Percentiles rank a stretch among this genome's conserved stretches.
Conservation (phyloP, 2,797 vertebrate species). For the Vespertilio murinus region DNA sequence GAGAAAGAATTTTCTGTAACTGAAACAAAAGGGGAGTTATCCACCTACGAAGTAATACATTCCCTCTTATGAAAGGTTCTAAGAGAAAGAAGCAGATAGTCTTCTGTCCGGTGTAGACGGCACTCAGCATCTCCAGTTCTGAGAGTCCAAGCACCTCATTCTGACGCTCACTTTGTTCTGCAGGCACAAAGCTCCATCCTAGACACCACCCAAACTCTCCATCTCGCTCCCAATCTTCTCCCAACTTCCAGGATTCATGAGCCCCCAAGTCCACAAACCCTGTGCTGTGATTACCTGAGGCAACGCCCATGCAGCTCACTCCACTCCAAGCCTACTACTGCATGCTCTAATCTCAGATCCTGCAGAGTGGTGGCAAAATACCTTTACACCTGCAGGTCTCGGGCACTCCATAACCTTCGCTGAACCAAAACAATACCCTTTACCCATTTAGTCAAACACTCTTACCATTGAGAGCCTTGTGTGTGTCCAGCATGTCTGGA, state of each 20-base stretch:
- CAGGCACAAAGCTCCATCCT: background rate
- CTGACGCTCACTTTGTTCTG: background rate
- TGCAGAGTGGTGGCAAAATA: background rate
- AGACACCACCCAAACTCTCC: background rate
- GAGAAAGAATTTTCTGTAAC: background rate
- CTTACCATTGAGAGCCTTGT: background rate
- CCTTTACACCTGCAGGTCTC: background rate
- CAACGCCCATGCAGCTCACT: background rate
- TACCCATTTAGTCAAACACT: background rate
- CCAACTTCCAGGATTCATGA: background rate
- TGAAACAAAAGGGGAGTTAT: background rate
- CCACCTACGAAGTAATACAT: background rate
- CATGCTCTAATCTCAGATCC: background rate
- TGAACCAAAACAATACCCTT: background rate
- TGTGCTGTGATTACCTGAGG: rapidly evolving
- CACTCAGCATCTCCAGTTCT: background rate
- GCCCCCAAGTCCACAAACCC: background rate
- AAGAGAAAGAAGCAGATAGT: background rate
- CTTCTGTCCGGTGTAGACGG: background rate
- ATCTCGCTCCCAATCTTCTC: background rate
- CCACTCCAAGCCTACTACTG: background rate
- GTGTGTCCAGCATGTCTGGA: background rate
- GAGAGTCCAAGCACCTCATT: background rate
- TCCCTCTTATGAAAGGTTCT: background rate
- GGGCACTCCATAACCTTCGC: background rate